A percentile compares a stretch with the other conserved stretches of the same genome.
Evolutionary conservation across 2,113 vertebrate genomes (phyloP).

Genomic region (Trichomycterus rosablanca): DNA sequence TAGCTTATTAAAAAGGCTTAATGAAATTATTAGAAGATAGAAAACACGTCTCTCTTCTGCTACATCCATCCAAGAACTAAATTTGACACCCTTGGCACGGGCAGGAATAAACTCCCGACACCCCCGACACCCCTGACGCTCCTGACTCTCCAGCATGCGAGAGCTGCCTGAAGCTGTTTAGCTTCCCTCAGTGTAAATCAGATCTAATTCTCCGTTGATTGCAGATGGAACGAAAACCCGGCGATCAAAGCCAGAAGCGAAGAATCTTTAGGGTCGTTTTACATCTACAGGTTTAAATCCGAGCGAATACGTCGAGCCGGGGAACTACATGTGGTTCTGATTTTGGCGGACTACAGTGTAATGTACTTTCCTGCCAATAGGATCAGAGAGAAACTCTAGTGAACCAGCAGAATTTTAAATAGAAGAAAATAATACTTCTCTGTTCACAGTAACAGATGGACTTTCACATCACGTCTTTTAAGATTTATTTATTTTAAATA

Average conservation of each 20-base stretch:
- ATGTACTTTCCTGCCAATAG: not conserved
- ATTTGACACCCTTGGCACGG: too few relatives aligned
- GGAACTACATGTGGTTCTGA: not conserved
- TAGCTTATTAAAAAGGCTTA: too few relatives aligned
- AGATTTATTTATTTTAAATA: not conserved
- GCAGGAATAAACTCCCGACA: too few relatives aligned
- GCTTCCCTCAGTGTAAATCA: constrained; percentile 32
- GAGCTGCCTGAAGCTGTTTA: constrained; percentile 2
- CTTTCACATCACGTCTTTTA: not conserved
- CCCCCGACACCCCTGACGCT: too few relatives aligned
- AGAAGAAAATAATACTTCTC: not conserved
- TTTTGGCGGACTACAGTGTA: not conserved
- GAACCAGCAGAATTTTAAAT: not conserved
- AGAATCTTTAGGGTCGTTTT: not conserved
- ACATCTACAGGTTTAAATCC: not conserved
- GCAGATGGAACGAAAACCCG: not conserved
- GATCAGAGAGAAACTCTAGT: not conserved
- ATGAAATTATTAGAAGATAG: too few relatives aligned
- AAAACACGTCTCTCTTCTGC: too few relatives aligned
- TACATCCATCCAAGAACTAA: too few relatives aligned
- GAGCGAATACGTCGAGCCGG: not conserved
- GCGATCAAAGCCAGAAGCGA: not conserved
- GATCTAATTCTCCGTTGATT: constrained; percentile 3
- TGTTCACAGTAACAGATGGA: not conserved
- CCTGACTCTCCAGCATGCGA: too few relatives aligned